phyloP scores from a whole-genome alignment of 2,797 vertebrate genomes.

The Botia almorhae region DNA sequence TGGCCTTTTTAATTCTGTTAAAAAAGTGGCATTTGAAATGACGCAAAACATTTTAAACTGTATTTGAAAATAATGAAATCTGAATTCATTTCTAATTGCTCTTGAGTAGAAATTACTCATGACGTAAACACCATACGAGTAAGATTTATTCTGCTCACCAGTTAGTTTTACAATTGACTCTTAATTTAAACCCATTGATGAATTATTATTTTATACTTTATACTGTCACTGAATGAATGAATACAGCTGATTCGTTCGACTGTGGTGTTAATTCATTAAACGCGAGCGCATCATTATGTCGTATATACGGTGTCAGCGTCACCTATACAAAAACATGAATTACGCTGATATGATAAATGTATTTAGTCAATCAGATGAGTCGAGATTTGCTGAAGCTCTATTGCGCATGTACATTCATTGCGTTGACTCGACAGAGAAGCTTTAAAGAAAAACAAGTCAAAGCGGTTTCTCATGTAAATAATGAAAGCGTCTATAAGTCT shows the following conservation, averaged over 20 bases:
- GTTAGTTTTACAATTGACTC: background rate
- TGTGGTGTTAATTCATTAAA: background rate
- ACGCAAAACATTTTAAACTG: too few species aligned
- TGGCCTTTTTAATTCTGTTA: too few species aligned
- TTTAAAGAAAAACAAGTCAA: background rate
- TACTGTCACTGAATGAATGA: too few species aligned
- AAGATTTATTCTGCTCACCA: background rate
- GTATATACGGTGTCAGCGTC: too few species aligned
- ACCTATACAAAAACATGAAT: background rate
- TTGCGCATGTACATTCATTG: background rate
- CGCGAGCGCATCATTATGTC: background rate
- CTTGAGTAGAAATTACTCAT: background rate
- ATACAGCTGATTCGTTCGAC: background rate
- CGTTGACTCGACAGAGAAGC: conserved; percentile 9
- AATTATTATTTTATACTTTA: background rate
- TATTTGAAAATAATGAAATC: background rate
- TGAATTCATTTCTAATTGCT: background rate
- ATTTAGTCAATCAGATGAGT: background rate
- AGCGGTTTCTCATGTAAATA: background rate
- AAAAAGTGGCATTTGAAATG: background rate
- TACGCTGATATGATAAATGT: background rate
- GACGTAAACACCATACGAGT: background rate
- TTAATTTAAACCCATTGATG: background rate
- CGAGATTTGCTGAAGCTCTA: background rate
- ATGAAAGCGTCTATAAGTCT: background rate